Base-by-base conservation (phyloP, 2,113 vertebrate genomes). In the Alethe castanea region DNA sequence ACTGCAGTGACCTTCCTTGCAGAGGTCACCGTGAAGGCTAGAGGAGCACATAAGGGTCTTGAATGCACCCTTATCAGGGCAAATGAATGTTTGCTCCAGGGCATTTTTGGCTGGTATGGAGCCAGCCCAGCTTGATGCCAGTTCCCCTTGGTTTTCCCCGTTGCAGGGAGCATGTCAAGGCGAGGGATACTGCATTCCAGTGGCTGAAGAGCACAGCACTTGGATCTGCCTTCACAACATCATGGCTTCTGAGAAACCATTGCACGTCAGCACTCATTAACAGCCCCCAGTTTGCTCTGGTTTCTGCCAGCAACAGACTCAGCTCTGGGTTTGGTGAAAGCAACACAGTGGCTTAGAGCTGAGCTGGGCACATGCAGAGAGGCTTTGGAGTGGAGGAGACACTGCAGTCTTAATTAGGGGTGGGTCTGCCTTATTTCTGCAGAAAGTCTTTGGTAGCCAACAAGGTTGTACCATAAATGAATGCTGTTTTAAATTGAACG, bases 401-500 rank as follows among this genome's bases (percentile, higher is more conserved):
- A 28, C 40, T 84, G 86, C 59, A 72, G 0, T 87, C 54, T 84
- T 93, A 89, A 81, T 93, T 78, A 82, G 3, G 24, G 11, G 57
- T 62, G 77, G 42, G 15, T 60, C 66, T 74, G 33, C 24, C 24
- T 79, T 48, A 53, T 47, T 69, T 86, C 74, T 85, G 53, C 36
- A 81, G 61, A 53, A 67, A 54, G 72, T 91, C 47, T 67, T 88
- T 22, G 20, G 47, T 71, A 94, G 48, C 17, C 47, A 40, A 11
- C 25, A 29, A 1, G 2, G 29, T 71, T 81, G 13, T 47, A 72
- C 28, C 31, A 19, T n/a, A 48, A 76, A 76, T 72, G 22, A 87
- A 60, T 16, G 10, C 19, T 28, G 35, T 11, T 67, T 76, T 42
- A 64, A 84, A 56, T 64, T 0, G 0, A 31, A 85, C 3, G 2